Evolutionary conservation across 2,888 invertebrate species (phyloP), one percentile per base, ranked within the genome.

Genomic region (Phorcus lineatus): DNA sequence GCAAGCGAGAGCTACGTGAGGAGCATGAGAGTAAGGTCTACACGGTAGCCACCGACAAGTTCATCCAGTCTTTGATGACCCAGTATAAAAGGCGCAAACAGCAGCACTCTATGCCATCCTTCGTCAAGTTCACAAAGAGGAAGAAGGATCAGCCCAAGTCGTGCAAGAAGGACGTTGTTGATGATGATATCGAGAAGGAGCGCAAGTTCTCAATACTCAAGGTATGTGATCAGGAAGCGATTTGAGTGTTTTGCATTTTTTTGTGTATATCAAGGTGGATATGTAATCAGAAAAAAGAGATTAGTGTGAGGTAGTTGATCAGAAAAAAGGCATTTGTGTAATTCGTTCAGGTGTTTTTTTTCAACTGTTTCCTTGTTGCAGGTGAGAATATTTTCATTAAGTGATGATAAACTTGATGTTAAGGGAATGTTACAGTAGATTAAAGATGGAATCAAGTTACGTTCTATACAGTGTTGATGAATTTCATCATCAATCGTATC

Each of bases 171-270:
- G 91, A 91, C 79, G 85, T 86, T 6, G 88, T 90, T 7, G 91
- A 91, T 47, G 85, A 87, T 28, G 88, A 88, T 54, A 92, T 97
- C 79, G 96, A 97, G 89, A 96, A 96, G 87, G 97, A 97, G 91
- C 95, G 97, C 86, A 95, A 96, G 78, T 94, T 95, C 74, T 97
- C 97, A 89, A 96, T 97, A 83, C 95, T 96, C 85, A 97, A 96
- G 95, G 97, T 96, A 93, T 92, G 91, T 0, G 40, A 24, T 28
- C 17, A 57, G n/a, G 1, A n/a, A 7, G 19, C 7, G 1, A 1
- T 57, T 36, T n/a, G n/a, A n/a, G n/a, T n/a, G n/a, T n/a, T n/a
- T n/a, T n/a, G n/a, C n/a, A n/a, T n/a, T n/a, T n/a, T n/a, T n/a
- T n/a, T n/a, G n/a, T n/a, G n/a, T n/a, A n/a, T n/a, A n/a, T n/a